Percentiles rank a stretch among this genome's conserved stretches.
Conservation (phyloP, 2,113 vertebrate species). For the Catagonus wagneri region DNA sequence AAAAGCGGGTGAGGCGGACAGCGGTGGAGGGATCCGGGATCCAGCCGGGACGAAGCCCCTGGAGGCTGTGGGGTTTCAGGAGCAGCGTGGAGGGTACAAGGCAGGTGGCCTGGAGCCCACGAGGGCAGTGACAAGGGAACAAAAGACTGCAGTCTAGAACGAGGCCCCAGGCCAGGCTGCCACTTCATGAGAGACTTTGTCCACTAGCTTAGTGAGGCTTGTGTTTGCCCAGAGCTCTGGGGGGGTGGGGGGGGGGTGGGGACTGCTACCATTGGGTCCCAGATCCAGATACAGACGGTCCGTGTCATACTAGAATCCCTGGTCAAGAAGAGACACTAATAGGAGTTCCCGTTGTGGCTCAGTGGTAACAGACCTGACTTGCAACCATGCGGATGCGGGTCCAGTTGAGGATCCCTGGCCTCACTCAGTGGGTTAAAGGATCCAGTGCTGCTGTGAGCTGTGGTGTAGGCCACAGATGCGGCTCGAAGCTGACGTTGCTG, state of each 20-base stretch:
- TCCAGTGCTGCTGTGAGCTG: too few species aligned
- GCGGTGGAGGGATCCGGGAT: accelerated
- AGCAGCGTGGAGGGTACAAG: too few species aligned
- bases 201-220: too few species aligned
- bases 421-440: too few species aligned
- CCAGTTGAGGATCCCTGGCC: too few species aligned
- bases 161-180: neutral
- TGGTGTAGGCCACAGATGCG: too few species aligned
- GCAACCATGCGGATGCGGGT: too few species aligned
- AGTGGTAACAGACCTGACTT: too few species aligned
- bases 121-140: neutral
- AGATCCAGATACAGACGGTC: too few species aligned
- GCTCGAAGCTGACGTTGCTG: too few species aligned
- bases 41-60: neutral
- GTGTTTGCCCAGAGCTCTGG: neutral
- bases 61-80: neutral
- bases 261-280: accelerated
- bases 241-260: accelerated
- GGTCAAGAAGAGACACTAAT: neutral
- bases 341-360: too few species aligned
- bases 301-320: neutral
- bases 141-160: neutral
- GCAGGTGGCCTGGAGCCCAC: neutral
- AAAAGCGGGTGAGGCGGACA: neutral
- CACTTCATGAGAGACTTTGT: neutral